Percentiles rank a stretch among this genome's conserved stretches.
Evolutionary conservation across 2,797 vertebrate species (phyloP).

Genomic region (Pempheris klunzingeri): DNA sequence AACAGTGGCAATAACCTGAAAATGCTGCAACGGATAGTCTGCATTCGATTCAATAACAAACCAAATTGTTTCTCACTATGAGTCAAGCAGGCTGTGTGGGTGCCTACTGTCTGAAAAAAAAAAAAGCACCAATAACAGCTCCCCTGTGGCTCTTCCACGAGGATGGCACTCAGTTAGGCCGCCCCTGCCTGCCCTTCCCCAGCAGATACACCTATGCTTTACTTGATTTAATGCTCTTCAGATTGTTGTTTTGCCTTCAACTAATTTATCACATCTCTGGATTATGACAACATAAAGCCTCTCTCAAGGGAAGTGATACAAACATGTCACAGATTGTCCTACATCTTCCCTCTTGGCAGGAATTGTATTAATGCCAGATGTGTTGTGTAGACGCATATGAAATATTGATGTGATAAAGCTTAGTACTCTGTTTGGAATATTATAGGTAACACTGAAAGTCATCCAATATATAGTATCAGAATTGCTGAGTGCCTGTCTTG

Average conservation of each 20-base stretch:
- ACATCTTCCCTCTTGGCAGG: conserved; percentile 10
- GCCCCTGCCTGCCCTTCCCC: conserved; percentile 2
- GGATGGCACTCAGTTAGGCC: conserved; percentile 5
- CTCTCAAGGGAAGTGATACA: conserved; percentile 15
- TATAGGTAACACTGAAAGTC: conserved; percentile 8
- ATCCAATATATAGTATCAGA: neutral
- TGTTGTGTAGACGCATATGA: conserved; percentile 1
- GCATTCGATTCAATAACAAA: conserved; percentile 34
- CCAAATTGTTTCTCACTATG: conserved; percentile 38
- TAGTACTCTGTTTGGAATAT: neutral
- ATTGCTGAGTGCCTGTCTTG: neutral
- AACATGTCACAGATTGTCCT: conserved; percentile 25
- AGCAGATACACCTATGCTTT: conserved; percentile 19
- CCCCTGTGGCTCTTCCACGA: conserved; percentile 17
- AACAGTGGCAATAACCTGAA: conserved; percentile 3
- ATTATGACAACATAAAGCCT: neutral
- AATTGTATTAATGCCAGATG: neutral
- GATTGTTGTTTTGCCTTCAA: conserved; percentile 3
- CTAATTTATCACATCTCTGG: conserved; percentile 2
- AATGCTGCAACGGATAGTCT: neutral
- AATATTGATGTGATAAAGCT: conserved; percentile 42
- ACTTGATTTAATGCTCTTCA: conserved; percentile 10
- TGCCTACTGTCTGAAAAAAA: conserved; percentile 16
- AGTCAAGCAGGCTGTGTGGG: conserved; percentile 50
- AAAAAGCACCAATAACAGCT: conserved; percentile 27